These are phyloP conservation scores for Brachystomella parvula DNA, from an alignment of 1,140 invertebrate species.

Conservation along the genomic window DNA sequence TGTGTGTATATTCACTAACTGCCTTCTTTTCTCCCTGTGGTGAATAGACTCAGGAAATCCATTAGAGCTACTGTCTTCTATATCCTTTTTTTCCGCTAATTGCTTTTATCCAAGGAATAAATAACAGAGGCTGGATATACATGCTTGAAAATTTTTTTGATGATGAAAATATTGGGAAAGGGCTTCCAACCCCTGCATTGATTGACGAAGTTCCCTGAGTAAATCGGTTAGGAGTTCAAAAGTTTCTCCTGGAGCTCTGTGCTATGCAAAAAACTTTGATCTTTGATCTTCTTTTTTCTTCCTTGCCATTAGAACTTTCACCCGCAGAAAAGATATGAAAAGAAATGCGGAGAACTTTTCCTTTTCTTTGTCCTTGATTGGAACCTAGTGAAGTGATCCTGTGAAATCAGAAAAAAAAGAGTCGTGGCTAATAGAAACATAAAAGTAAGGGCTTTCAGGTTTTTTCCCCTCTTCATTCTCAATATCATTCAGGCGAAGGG, in stretches of 20 bases:
- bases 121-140: too few species aligned
- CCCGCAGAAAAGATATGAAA: conserved; percentile 3
- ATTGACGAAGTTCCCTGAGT: neutral
- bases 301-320: neutral
- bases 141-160: too few species aligned
- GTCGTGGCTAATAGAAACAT: neutral
- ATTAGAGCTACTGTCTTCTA: neutral
- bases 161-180: neutral
- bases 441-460: neutral
- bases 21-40: neutral
- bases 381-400: neutral
- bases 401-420: neutral
- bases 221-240: conserved; percentile 10
- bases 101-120: too few species aligned
- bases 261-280: neutral
- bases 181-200: neutral
- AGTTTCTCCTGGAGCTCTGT: neutral
- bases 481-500: too few species aligned
- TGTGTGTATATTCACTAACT: too few species aligned
- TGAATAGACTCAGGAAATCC: neutral
- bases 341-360: conserved; percentile 5
- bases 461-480: neutral
- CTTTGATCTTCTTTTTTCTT: neutral
- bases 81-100: neutral
- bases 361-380: neutral